These are phyloP conservation scores for Prionace glauca DNA, from an alignment of 2,797 vertebrate species.

Conservation along the genomic window DNA sequence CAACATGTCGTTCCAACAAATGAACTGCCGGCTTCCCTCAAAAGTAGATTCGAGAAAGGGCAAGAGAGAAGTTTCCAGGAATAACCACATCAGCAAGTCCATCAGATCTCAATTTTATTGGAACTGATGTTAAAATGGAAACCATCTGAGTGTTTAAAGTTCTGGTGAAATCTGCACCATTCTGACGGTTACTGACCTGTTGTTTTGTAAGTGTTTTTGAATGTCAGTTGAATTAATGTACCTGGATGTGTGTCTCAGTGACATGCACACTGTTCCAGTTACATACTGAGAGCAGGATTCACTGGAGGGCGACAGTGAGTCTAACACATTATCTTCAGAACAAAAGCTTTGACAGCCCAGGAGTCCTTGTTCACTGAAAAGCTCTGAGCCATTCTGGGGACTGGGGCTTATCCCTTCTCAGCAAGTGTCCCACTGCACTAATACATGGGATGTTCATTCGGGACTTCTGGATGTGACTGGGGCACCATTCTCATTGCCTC, in stretches of 20 bases:
- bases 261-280: not conserved
- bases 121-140: not conserved
- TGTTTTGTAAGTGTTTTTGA: not conserved
- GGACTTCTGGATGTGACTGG: not conserved
- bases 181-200: not conserved
- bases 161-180: not conserved
- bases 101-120: not conserved
- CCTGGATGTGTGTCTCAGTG: not conserved
- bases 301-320: not conserved
- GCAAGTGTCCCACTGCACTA: not conserved
- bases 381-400: not conserved
- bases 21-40: not conserved
- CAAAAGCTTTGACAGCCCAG: no score
- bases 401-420: not conserved
- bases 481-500: not conserved
- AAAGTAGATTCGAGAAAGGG: not conserved
- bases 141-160: not conserved
- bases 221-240: not conserved
- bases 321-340: not conserved
- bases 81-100: not conserved
- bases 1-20: not conserved
- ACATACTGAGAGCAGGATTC: not conserved
- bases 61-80: not conserved
- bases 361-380: not conserved
- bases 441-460: not conserved